Percentiles rank a stretch among this genome's conserved stretches.
Conservation (phyloP, 2,888 invertebrate species). For the Drosophila merina region DNA sequence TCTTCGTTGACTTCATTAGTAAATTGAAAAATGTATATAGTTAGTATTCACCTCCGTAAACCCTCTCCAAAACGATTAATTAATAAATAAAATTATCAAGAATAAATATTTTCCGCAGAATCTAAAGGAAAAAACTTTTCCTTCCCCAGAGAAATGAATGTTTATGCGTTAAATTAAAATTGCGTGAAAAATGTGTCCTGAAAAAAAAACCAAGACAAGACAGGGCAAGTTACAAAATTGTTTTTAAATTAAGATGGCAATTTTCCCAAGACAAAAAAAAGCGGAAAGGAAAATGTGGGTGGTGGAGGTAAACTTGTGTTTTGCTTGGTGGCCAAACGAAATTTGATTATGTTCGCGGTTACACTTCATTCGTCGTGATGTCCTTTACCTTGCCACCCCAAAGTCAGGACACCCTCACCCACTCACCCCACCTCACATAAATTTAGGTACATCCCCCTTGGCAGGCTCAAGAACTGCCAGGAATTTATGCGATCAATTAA, state of each 20-base stretch:
- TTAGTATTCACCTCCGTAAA: neutral
- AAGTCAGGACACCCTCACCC: neutral
- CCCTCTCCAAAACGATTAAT: neutral
- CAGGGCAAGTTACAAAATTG: constrained; percentile 55
- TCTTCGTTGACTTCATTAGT: constrained; percentile 13
- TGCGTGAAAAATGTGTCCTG: constrained; percentile 29
- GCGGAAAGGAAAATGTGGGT: neutral
- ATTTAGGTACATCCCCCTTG: constrained; percentile 44
- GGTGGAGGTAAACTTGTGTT: constrained; percentile 50
- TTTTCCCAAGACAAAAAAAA: constrained; percentile 39
- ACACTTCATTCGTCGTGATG: constrained; percentile 66
- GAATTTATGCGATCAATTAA: constrained; percentile 81
- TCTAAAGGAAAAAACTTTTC: neutral
- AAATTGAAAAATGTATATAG: constrained; percentile 12
- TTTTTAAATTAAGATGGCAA: constrained; percentile 78
- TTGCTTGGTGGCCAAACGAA: constrained; percentile 39
- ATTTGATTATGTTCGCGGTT: constrained; percentile 78
- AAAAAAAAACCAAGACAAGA: constrained; percentile 15
- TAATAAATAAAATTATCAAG: neutral
- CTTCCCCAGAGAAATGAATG: constrained; percentile 60
- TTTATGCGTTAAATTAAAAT: constrained; percentile 43
- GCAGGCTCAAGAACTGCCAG: constrained; percentile 29
- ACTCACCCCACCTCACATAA: constrained; percentile 51
- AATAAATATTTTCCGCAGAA: neutral
- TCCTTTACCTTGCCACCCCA: constrained; percentile 6